Evolutionary conservation across 2,888 invertebrate species (phyloP), one percentile per base, ranked within the genome.

Genomic region (Lasioglossum leucozonium): DNA sequence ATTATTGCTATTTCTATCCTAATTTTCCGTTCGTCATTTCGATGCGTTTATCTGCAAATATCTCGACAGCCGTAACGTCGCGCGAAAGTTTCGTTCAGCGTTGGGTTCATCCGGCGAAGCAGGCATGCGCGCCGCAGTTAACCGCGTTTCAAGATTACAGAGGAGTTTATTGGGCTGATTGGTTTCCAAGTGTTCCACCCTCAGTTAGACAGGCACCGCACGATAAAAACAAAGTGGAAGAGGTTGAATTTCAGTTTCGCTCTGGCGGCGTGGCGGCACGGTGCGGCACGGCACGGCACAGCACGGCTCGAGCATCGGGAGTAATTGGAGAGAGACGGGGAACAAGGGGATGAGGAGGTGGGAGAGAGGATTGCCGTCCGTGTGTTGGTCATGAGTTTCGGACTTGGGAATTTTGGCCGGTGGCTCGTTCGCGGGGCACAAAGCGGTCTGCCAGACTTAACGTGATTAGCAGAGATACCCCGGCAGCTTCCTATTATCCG

Each of bases 381-480:
- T 88, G 89, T 84, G 51, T 51, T 81, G 87, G 85, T 85, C 87
- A 72, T 85, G 90, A 87, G 87, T 90, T 89, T 89, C 89, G 92
- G 91, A 92, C 91, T 93, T 92, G 92, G 92, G 89, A 93, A 92
- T 92, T 93, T 92, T 89, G 88, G 90, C 89, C 90, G 90, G 93
- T 90, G 91, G 91, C 87, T 91, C 87, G 90, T 91, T 91, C 89
- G 91, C 91, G 91, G 91, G 87, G 92, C 93, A 93, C 94, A 94
- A 94, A 94, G 93, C 94, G 94, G 94, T 94, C 93, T 93, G 93
- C 92, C 91, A 93, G 94, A 94, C 94, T 94, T 94, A 94, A 94
- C 94, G 93, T 92, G 94, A 94, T 94, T 94, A 94, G 94, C 94
- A 93, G 94, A 94, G 94, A 94, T 94, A 94, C 93, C 92, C 91